A percentile compares a stretch with the other conserved stretches of the same genome.
Evolutionary conservation across 2,888 invertebrate genomes (phyloP).

Genomic region (Drosophila cognata): DNA sequence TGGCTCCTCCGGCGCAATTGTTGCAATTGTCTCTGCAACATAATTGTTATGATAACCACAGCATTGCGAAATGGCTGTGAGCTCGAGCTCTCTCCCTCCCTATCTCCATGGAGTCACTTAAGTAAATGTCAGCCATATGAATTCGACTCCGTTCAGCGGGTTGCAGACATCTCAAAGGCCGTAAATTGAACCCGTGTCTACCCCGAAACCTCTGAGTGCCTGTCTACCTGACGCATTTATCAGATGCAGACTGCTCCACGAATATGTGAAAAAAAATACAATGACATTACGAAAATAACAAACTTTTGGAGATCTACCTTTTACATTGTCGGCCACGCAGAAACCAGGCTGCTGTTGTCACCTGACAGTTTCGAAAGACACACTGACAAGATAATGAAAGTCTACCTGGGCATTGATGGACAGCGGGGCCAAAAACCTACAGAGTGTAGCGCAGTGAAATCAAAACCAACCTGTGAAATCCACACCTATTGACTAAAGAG

Average conservation of each 20-base stretch:
- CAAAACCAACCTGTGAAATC: constrained; percentile 15
- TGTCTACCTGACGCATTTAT: constrained; percentile 61
- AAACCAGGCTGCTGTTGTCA: constrained; percentile 38
- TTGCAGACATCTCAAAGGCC: constrained; percentile 64
- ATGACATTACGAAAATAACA: constrained; percentile 28
- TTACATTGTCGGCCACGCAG: constrained; percentile 50
- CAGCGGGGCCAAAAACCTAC: constrained; percentile 10
- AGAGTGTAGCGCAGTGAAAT: constrained; percentile 12
- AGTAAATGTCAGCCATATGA: constrained; percentile 65
- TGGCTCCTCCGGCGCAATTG: constrained; percentile 54
- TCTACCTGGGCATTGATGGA: constrained; percentile 44
- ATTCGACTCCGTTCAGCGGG: constrained; percentile 35
- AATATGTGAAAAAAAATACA: constrained; percentile 28
- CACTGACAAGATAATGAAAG: constrained; percentile 76
- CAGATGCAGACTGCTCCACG: constrained; percentile 66
- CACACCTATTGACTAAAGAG: constrained; percentile 12
- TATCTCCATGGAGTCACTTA: constrained; percentile 60
- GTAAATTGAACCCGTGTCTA: constrained; percentile 63
- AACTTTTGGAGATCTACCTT: constrained; percentile 46
- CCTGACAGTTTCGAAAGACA: constrained; percentile 58
- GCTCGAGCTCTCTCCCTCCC: not conserved
- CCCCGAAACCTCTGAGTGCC: constrained; percentile 9
- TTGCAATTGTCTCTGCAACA: constrained; percentile 66
- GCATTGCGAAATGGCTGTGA: constrained; percentile 31
- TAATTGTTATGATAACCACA: constrained; percentile 78